Conservation (phyloP, 2,113 vertebrate species). For the Archocentrus centrarchus region DNA sequence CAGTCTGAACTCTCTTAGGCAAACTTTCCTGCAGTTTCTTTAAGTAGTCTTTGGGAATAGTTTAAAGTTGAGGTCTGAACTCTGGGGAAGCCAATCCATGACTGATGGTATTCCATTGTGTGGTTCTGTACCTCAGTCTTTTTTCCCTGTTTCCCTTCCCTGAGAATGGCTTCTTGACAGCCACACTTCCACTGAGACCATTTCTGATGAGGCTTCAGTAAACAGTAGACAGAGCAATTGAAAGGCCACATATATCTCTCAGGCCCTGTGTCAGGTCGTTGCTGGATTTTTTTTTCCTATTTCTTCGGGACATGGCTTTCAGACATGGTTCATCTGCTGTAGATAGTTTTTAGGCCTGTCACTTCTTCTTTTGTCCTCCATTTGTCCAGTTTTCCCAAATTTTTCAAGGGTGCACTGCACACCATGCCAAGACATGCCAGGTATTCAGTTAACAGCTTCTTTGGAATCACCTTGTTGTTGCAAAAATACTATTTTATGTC, state of each 20-base stretch:
- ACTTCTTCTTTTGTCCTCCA: background rate
- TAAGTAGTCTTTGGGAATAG: too few species aligned
- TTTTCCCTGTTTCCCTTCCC: background rate
- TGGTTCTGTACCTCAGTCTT: background rate
- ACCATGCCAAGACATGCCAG: rapidly evolving
- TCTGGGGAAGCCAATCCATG: background rate
- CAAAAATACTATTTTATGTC: background rate
- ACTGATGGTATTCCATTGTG: background rate
- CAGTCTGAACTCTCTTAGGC: too few species aligned
- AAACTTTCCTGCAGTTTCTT: too few species aligned
- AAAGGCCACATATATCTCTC: background rate
- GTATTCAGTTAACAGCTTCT: background rate
- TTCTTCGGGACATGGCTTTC: background rate
- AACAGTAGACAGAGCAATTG: background rate
- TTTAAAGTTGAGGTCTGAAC: background rate
- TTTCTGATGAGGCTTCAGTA: too few species aligned
- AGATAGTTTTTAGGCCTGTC: background rate
- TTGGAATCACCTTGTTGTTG: constrained; percentile 7
- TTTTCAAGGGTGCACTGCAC: background rate
- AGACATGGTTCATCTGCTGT: background rate
- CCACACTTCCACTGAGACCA: background rate
- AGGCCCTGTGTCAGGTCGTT: background rate
- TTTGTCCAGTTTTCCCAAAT: background rate
- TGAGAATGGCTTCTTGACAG: background rate
- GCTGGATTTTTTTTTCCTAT: background rate